These are phyloP conservation scores for Archilochus colubris DNA, from an alignment of 2,113 vertebrate species.

Conservation along the genomic window DNA sequence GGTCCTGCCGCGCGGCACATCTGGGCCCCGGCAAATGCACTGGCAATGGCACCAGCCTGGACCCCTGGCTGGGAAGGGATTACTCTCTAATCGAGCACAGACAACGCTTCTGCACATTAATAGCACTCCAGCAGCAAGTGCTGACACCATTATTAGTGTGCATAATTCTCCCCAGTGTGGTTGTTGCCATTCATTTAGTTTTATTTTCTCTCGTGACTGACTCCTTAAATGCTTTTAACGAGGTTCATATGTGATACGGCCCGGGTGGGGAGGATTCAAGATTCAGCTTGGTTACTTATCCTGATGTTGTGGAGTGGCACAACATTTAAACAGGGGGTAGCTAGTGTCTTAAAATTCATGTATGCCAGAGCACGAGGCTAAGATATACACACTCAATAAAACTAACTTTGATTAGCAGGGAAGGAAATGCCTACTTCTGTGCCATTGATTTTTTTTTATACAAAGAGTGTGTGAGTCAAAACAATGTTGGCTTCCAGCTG, in stretches of 20 bases:
- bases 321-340: neutral
- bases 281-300: neutral
- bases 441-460: neutral
- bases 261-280: neutral
- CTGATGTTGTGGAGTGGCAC: accelerated
- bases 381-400: neutral
- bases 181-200: neutral
- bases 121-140: neutral
- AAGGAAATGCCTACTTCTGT: neutral
- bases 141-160: slow-evolving; percentile 14
- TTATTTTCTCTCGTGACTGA: neutral
- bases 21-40: neutral
- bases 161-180: neutral
- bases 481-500: neutral
- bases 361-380: neutral
- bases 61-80: neutral
- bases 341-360: neutral
- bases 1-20: neutral
- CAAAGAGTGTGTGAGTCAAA: accelerated
- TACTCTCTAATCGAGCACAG: neutral
- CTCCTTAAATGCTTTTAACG: neutral
- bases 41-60: neutral
- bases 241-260: neutral
- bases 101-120: neutral
- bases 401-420: neutral